Evolutionary conservation across 2,888 invertebrate species (phyloP).

Genomic region (Drosophila infuscata): DNA sequence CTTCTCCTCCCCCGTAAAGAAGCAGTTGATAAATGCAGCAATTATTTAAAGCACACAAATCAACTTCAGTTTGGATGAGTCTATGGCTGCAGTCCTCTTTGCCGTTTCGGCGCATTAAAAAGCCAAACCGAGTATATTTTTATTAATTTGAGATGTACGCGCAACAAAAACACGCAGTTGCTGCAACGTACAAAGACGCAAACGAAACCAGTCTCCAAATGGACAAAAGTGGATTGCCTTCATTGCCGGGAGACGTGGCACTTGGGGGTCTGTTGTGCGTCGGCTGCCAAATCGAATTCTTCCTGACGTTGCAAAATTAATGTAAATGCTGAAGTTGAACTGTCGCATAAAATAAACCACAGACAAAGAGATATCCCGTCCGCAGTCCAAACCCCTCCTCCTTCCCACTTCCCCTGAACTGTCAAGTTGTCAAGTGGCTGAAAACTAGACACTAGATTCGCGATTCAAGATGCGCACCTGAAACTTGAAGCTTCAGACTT

Average conservation of each 20-base stretch:
- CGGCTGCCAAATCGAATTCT: conserved; percentile 47
- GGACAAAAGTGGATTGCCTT: conserved; percentile 71
- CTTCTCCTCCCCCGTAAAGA: not conserved
- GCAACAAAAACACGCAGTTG: conserved; percentile 30
- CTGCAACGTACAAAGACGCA: conserved; percentile 20
- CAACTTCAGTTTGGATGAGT: conserved; percentile 53
- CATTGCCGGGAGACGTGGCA: conserved; percentile 33
- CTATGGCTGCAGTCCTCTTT: conserved; percentile 19
- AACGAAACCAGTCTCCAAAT: conserved; percentile 65
- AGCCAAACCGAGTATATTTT: conserved; percentile 45
- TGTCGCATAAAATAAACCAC: conserved; percentile 44
- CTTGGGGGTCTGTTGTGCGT: conserved; percentile 18
- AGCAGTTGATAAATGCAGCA: conserved; percentile 62
- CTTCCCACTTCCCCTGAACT: not conserved
- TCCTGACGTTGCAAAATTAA: conserved; percentile 44
- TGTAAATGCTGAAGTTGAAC: conserved; percentile 70
- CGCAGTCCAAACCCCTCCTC: not conserved
- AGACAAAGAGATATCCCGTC: conserved; percentile 17
- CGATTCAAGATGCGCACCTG: conserved; percentile 26
- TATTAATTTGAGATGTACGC: conserved; percentile 56
- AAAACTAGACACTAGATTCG: conserved; percentile 36
- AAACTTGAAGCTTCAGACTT: conserved; percentile 10
- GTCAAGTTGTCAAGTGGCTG: conserved; percentile 28
- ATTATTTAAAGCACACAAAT: conserved; percentile 72
- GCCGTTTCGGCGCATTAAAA: conserved; percentile 33